Conservation (phyloP, 2,888 invertebrate genomes). For the Antitype chi region DNA sequence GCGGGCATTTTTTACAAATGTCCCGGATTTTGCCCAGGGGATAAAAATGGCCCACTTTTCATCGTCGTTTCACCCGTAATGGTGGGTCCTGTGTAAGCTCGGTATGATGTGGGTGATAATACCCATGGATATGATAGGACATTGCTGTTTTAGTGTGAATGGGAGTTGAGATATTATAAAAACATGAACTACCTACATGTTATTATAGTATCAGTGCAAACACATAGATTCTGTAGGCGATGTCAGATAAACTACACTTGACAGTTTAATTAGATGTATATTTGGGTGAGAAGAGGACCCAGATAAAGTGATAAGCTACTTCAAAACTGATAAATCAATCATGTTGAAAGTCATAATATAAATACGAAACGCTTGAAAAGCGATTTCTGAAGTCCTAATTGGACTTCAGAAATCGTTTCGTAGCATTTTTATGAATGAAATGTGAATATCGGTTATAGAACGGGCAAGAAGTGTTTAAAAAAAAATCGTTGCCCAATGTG, state of each 20-base stretch:
- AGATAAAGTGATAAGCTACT: neutral
- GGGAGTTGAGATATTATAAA: neutral
- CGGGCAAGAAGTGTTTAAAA: neutral
- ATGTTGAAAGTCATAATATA: neutral
- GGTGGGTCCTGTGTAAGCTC: constrained; percentile 21
- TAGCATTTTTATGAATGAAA: neutral
- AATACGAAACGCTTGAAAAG: neutral
- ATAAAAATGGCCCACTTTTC: constrained; percentile 62
- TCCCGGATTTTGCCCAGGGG: constrained; percentile 46
- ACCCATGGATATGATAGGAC: constrained; percentile 13
- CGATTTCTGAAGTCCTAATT: neutral
- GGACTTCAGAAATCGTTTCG: too few relatives aligned
- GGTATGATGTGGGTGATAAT: constrained; percentile 48
- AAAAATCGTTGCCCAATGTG: neutral
- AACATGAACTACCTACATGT: neutral
- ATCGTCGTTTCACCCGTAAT: constrained; percentile 59
- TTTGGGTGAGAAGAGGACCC: too few relatives aligned
- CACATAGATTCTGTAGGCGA: neutral
- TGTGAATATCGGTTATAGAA: neutral
- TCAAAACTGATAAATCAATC: neutral
- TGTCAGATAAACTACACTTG: neutral
- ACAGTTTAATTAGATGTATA: neutral
- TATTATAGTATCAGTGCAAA: constrained; percentile 10
- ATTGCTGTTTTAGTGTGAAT: constrained; percentile 27
- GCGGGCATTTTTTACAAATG: constrained; percentile 62